Evolutionary conservation across 1,140 invertebrate genomes (phyloP).

Genomic region (Centruroides vittatus): DNA sequence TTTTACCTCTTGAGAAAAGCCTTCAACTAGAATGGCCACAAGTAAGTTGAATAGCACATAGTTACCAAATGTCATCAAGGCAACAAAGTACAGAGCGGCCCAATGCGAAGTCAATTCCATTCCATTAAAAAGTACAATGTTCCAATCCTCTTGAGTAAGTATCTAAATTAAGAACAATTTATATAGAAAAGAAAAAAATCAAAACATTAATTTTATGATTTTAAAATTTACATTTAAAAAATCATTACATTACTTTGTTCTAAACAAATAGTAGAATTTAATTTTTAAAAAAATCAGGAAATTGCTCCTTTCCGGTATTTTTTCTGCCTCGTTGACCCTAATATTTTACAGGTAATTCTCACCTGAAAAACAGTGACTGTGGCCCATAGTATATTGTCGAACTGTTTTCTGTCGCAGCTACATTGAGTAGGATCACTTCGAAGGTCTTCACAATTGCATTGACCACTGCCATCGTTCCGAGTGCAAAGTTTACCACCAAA

Average conservation of each 20-base stretch:
- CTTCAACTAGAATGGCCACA: slow-evolving; percentile 98
- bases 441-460: slow-evolving; percentile 79
- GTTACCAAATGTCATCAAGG: slow-evolving; percentile 99
- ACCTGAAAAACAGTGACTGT: slow-evolving; percentile 95
- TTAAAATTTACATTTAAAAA: too few species aligned
- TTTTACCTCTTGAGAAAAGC: slow-evolving; percentile 86
- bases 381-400: slow-evolving; percentile 92
- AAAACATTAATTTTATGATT: not conserved
- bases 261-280: not conserved
- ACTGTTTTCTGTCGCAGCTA: slow-evolving; percentile 90
- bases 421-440: slow-evolving; percentile 64
- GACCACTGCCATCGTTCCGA: slow-evolving; percentile 54
- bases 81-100: slow-evolving; percentile 98
- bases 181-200: not conserved
- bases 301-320: not conserved
- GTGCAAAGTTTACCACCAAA: slow-evolving; percentile 97
- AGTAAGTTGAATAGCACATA: slow-evolving; percentile 99
- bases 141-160: slow-evolving; percentile 99
- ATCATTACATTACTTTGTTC: too few species aligned
- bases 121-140: slow-evolving; percentile 94
- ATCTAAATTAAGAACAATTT: too few species aligned
- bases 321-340: not conserved
- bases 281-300: not conserved
- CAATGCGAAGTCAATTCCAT: slow-evolving; percentile 99
- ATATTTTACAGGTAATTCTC: slow-evolving; percentile 21